A percentile compares a stretch with the other conserved stretches of the same genome.
phyloP scores from a whole-genome alignment of 1,140 invertebrate genomes.

The Phthorimaea operculella region DNA sequence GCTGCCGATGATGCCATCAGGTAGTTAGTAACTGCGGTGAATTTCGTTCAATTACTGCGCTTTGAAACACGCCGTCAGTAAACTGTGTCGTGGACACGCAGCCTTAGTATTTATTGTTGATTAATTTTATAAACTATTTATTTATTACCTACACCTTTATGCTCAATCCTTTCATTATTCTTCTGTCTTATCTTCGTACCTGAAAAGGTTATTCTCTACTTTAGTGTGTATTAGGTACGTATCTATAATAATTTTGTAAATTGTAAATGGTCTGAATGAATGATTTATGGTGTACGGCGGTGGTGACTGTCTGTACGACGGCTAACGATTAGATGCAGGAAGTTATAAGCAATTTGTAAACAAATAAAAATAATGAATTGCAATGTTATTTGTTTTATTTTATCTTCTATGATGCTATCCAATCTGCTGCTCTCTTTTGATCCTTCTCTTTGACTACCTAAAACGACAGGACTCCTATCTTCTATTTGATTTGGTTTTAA shows the following conservation, averaged over 20 bases:
- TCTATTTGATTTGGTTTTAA: too few species aligned
- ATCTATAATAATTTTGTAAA: background rate
- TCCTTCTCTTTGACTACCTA: too few species aligned
- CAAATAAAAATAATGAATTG: slow-evolving; percentile 25
- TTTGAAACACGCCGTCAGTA: too few species aligned
- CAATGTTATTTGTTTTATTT: slow-evolving; percentile 5
- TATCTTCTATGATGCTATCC: background rate
- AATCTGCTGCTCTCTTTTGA: too few species aligned
- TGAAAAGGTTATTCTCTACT: slow-evolving; percentile 10
- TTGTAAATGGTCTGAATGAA: background rate
- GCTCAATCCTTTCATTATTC: slow-evolving; percentile 25
- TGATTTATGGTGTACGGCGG: background rate
- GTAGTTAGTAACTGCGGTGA: too few species aligned
- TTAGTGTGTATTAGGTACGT: background rate
- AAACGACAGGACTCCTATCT: background rate
- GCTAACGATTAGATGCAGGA: slow-evolving; percentile 16
- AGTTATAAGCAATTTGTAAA: slow-evolving; percentile 28
- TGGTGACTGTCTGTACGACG: background rate
- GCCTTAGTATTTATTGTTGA: slow-evolving; percentile 15
- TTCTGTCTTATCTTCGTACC: slow-evolving; percentile 11
- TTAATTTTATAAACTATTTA: slow-evolving; percentile 31
- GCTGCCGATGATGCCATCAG: too few species aligned
- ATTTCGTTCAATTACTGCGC: too few species aligned
- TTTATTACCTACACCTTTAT: too few species aligned
- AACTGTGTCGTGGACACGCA: too few species aligned